These are phyloP conservation scores for Dynastes hyllus DNA, from an alignment of 2,888 invertebrate genomes.

Conservation along the genomic window DNA sequence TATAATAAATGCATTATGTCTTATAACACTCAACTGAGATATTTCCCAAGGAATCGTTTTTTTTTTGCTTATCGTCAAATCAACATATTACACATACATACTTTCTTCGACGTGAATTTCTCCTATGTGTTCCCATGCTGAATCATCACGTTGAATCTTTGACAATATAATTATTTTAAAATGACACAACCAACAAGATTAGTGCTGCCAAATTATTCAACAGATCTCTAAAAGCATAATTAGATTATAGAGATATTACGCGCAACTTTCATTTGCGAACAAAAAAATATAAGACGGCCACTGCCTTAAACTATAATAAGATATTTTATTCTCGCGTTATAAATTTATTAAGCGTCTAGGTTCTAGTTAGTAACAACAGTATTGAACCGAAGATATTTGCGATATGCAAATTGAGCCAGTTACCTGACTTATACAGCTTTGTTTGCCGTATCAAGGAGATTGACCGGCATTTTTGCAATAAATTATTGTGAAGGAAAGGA, in stretches of 20 bases:
- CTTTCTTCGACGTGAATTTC: background rate
- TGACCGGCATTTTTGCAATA: conserved; percentile 18
- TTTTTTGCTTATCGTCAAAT: background rate
- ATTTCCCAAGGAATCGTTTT: too few relatives aligned
- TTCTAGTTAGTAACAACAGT: conserved; percentile 1
- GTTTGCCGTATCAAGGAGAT: conserved; percentile 16
- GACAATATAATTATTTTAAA: background rate
- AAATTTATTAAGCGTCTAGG: background rate
- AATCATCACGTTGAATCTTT: too few relatives aligned
- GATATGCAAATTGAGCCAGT: conserved; percentile 13
- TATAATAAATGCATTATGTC: too few relatives aligned
- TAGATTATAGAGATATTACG: background rate
- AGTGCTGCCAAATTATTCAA: background rate
- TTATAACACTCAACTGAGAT: too few relatives aligned
- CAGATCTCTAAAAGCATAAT: background rate
- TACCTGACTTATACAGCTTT: background rate
- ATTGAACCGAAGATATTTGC: conserved; percentile 4
- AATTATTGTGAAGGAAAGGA: conserved; percentile 11
- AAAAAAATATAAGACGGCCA: background rate
- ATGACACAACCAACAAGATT: conserved; percentile 6
- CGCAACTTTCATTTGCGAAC: background rate
- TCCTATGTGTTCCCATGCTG: too few relatives aligned
- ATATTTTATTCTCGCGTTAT: background rate
- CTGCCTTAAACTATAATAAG: background rate
- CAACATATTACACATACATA: background rate